These are phyloP conservation scores for Glyphotaelius pellucidus DNA, from an alignment of 2,888 invertebrate species.

Conservation along the genomic window DNA sequence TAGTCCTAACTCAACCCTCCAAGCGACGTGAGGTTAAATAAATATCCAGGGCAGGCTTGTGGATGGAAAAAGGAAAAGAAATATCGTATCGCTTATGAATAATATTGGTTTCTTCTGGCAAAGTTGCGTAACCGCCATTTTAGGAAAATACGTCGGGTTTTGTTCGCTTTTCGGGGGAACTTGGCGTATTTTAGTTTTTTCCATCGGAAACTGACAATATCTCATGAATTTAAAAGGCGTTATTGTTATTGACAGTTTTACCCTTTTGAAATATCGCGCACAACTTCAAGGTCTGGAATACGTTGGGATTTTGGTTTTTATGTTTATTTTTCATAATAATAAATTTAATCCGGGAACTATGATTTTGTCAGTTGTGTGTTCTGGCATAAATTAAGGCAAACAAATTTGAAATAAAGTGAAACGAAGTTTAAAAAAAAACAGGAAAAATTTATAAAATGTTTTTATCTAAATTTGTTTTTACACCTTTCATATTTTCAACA, in stretches of 20 bases:
- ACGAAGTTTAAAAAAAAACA: not conserved
- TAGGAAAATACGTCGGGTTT: constrained; percentile 25
- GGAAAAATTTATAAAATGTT: not conserved
- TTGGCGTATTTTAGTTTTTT: constrained; percentile 16
- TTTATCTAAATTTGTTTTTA: not conserved
- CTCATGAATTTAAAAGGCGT: not conserved
- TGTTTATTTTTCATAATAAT: not conserved
- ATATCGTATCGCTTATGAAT: constrained; percentile 42
- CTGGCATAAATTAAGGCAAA: not conserved
- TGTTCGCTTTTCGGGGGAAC: not conserved
- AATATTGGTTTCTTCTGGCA: constrained; percentile 31
- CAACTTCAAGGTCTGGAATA: not conserved
- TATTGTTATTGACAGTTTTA: constrained; percentile 15
- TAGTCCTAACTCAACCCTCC: constrained; percentile 39
- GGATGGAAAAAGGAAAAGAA: constrained; percentile 28
- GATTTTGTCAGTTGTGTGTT: not conserved
- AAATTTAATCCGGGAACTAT: not conserved
- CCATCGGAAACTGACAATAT: constrained; percentile 11
- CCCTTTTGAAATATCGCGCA: not conserved
- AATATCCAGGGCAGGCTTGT: constrained; percentile 1
- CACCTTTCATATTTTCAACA: too few relatives aligned
- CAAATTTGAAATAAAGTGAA: not conserved
- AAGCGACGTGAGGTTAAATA: constrained; percentile 43
- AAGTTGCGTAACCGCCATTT: constrained; percentile 33
- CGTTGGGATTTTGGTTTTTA: constrained; percentile 2